These are phyloP conservation scores for Luperina nickerlii DNA, from an alignment of 2,888 invertebrate species.

Conservation along the genomic window DNA sequence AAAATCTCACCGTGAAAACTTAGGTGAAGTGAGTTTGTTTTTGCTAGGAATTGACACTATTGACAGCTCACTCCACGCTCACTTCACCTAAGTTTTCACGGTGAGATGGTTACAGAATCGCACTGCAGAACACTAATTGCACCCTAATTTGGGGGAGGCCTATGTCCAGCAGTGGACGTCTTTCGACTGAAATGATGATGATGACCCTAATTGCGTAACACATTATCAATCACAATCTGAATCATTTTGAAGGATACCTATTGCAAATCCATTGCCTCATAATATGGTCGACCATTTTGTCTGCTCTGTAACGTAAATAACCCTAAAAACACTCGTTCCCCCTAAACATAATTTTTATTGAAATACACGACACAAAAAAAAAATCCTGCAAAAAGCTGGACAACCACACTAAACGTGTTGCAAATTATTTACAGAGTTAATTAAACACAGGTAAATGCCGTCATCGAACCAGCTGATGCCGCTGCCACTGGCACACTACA, in stretches of 20 bases:
- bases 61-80: too few species aligned
- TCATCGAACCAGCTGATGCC: conserved; percentile 3
- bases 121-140: too few species aligned
- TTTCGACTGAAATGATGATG: too few species aligned
- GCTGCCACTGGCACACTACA: conserved; percentile 50
- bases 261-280: background rate
- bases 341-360: background rate
- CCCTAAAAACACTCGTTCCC: background rate
- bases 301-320: background rate
- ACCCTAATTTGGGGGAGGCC: too few species aligned
- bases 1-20: too few species aligned
- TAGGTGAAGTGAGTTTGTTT: too few species aligned
- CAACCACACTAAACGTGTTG: background rate
- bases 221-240: background rate
- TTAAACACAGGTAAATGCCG: conserved; percentile 2
- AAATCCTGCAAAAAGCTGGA: background rate
- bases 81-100: too few species aligned
- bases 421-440: background rate
- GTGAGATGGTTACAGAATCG: too few species aligned
- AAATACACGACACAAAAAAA: background rate
- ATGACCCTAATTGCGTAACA: background rate
- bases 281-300: background rate
- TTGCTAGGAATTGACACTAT: too few species aligned
- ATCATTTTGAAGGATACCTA: background rate
- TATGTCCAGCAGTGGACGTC: too few species aligned